phyloP scores from a whole-genome alignment of 1,140 invertebrate genomes.

The Neuroterus valhalla region DNA sequence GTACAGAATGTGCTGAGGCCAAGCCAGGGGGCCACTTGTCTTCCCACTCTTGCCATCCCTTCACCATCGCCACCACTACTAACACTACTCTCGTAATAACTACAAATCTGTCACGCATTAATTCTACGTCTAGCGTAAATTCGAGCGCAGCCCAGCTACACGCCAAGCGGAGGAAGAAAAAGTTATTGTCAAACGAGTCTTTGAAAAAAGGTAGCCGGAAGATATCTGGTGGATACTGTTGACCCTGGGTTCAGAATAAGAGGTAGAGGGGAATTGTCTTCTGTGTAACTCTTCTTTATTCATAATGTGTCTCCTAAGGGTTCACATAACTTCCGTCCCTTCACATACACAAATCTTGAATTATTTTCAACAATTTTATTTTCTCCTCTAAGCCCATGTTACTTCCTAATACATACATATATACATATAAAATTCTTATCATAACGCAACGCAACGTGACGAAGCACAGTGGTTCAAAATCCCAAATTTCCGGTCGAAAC shows the following conservation, averaged over 20 bases:
- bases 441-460: too few species aligned
- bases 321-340: too few species aligned
- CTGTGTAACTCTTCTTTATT: too few species aligned
- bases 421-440: too few species aligned
- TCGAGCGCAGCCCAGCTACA: constrained; percentile 63
- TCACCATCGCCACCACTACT: constrained; percentile 25
- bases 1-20: constrained; percentile 49
- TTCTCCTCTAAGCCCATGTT: too few species aligned
- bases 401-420: too few species aligned
- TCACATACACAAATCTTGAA: too few species aligned
- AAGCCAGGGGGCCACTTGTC: constrained; percentile 62
- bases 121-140: constrained; percentile 74
- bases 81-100: constrained; percentile 66
- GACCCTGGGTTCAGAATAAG: neutral
- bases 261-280: neutral
- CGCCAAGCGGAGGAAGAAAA: constrained; percentile 64
- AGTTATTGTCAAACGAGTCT: constrained; percentile 56
- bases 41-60: constrained; percentile 62
- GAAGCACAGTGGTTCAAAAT: too few species aligned
- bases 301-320: too few species aligned
- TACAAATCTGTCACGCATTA: constrained; percentile 76
- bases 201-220: constrained; percentile 36
- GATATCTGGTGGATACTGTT: constrained; percentile 24
- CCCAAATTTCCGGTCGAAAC: too few species aligned
- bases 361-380: too few species aligned